Base-by-base conservation (phyloP, 2,797 vertebrate genomes). In the Numenius phaeopus region DNA sequence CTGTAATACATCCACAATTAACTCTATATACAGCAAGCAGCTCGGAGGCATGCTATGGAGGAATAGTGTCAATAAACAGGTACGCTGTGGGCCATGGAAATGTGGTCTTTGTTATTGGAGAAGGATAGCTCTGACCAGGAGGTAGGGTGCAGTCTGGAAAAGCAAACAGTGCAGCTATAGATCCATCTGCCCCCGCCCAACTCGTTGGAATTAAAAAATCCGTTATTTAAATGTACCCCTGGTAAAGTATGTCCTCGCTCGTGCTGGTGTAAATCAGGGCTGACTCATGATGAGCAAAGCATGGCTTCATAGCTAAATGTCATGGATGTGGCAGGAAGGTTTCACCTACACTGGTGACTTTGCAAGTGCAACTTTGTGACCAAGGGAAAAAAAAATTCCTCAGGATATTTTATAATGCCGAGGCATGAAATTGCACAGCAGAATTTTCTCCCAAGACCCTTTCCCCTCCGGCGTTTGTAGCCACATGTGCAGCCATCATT, bases 21-120 rank as follows among this genome's bases (percentile, higher is more conserved):
- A 67, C 49, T 90, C 70, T 91, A 54, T 95, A 40, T 65, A 77
- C 80, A 21, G 47, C 32, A n/a, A 82, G 96, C 84, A 46, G 90
- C 88, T 65, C 11, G 5, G 78, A 52, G 89, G 69, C 90, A 16
- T 2, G n/a, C 39, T 32, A 23, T 6, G 80, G 59, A 78, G 90
- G 58, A 71, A 15, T 46, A 87, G 87, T 82, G 96, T 97, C 97
- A 97, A 96, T 94, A 97, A 97, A 96, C 91, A 94, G 95, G 94
- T 93, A 73, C 32, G 52, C 88, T 62, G 67, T 4, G 50, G 82
- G 71, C 61, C 7, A 1, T 88, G 96, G 89, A 84, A 95, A 92
- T 61, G 83, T 75, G 92, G 58, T 91, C 75, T 91, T 65, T 91
- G 55, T 67, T 92, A 90, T 5, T 90, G 89, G 67, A 57, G 69